Evolutionary conservation across 92 coral and sea anemone species (phyloP).

Genomic region (Bergia sp.): DNA sequence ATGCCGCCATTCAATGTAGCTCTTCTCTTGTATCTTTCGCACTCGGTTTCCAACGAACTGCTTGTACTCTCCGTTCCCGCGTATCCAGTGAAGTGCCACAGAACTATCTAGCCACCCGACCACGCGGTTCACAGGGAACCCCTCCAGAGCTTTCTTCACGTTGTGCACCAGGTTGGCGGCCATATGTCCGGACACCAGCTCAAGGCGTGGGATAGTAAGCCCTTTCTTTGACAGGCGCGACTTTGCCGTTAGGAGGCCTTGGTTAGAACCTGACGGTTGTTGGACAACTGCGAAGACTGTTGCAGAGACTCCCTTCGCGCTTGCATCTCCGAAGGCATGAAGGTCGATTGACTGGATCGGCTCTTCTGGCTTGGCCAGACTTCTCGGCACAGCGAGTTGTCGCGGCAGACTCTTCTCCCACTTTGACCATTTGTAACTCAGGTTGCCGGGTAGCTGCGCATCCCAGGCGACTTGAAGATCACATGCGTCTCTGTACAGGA

Average conservation of each 20-base stretch:
- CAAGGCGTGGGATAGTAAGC: conserved; percentile 64
- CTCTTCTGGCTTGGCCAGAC: conserved; percentile 41
- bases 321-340: conserved; percentile 68
- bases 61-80: conserved; percentile 55
- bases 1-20: conserved; percentile 62
- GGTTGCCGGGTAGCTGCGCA: background rate
- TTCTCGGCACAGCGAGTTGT: conserved; percentile 25
- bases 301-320: conserved; percentile 64
- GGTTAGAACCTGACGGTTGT: conserved; percentile 47
- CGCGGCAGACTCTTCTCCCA: conserved; percentile 53
- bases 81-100: conserved; percentile 66
- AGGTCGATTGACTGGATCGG: conserved; percentile 45
- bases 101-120: conserved; percentile 75
- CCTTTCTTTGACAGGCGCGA: conserved; percentile 67
- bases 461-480: background rate
- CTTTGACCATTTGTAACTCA: conserved; percentile 37
- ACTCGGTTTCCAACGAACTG: conserved; percentile 48
- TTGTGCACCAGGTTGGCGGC: conserved; percentile 60
- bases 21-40: conserved; percentile 58
- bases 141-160: conserved; percentile 64
- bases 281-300: conserved; percentile 55
- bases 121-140: conserved; percentile 56
- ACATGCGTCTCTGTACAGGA: background rate
- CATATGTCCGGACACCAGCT: conserved; percentile 73
- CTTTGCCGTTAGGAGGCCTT: conserved; percentile 58